phyloP scores from a whole-genome alignment of 2,888 invertebrate species.

The Agriotes lineatus region DNA sequence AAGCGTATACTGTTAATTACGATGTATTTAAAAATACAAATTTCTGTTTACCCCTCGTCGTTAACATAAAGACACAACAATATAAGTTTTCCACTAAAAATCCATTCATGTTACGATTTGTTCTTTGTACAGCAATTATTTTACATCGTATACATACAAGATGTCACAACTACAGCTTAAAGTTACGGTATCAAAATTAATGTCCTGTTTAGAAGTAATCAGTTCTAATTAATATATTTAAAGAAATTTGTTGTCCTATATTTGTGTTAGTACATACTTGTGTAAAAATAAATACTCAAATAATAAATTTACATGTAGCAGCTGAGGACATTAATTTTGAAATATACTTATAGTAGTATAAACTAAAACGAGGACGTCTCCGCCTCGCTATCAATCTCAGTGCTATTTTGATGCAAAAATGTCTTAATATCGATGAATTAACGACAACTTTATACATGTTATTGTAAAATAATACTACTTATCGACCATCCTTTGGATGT shows the following conservation, averaged over 20 bases:
- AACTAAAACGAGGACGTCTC: background rate
- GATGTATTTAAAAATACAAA: constrained; percentile 39
- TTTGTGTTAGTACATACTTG: no score
- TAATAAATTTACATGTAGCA: background rate
- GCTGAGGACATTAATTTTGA: constrained; percentile 11
- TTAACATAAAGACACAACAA: constrained; percentile 41
- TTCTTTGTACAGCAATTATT: constrained; percentile 62
- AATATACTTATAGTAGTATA: background rate
- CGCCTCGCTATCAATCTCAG: background rate
- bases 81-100: constrained; percentile 37
- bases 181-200: constrained; percentile 12
- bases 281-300: no score
- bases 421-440: constrained; percentile 8
- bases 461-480: constrained; percentile 11
- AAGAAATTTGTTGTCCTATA: no score
- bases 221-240: no score
- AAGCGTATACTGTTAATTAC: constrained; percentile 39
- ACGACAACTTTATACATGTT: constrained; percentile 18
- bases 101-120: constrained; percentile 41
- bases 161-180: constrained; percentile 41
- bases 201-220: no score
- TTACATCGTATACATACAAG: constrained; percentile 60
- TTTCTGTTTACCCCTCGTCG: constrained; percentile 26
- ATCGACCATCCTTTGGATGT: background rate
- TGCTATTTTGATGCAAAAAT: constrained; percentile 14